phyloP scores from a whole-genome alignment of 35 echinoderm and acorn worm species.

The Apostichopus japonicus region DNA sequence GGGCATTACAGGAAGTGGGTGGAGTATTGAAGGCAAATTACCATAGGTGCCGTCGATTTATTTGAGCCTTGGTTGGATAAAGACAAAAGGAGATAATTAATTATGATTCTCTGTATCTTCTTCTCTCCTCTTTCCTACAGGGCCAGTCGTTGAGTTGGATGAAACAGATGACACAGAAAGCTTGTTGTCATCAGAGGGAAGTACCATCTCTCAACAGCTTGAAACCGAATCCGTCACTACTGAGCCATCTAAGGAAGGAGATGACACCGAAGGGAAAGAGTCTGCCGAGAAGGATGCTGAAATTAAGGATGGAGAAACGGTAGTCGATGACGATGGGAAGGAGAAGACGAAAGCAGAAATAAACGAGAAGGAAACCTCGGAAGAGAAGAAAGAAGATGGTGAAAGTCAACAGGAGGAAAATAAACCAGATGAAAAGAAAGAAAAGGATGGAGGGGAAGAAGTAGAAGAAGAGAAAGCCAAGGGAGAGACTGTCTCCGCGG shows the following conservation, averaged over 20 bases:
- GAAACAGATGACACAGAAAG: conserved; percentile 79
- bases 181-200: conserved; percentile 66
- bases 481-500: neutral
- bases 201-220: conserved; percentile 23
- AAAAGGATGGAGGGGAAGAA: conserved; percentile 4
- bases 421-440: neutral
- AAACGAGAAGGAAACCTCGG: neutral
- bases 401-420: neutral
- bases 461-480: conserved; percentile 3
- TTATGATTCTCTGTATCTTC: too few relatives aligned
- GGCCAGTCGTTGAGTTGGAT: conserved; percentile 91
- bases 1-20: too few relatives aligned
- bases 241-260: neutral
- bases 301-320: conserved; percentile 32
- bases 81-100: too few relatives aligned
- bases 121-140: conserved; percentile 19
- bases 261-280: neutral
- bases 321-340: neutral
- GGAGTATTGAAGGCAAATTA: too few relatives aligned
- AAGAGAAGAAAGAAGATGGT: conserved; percentile 8
- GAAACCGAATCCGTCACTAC: neutral
- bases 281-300: conserved; percentile 5
- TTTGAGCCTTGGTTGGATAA: too few relatives aligned
- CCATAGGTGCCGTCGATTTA: too few relatives aligned
- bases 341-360: neutral